Evolutionary conservation across 2,888 invertebrate genomes (phyloP).

Genomic region (Epicampocera succincta): DNA sequence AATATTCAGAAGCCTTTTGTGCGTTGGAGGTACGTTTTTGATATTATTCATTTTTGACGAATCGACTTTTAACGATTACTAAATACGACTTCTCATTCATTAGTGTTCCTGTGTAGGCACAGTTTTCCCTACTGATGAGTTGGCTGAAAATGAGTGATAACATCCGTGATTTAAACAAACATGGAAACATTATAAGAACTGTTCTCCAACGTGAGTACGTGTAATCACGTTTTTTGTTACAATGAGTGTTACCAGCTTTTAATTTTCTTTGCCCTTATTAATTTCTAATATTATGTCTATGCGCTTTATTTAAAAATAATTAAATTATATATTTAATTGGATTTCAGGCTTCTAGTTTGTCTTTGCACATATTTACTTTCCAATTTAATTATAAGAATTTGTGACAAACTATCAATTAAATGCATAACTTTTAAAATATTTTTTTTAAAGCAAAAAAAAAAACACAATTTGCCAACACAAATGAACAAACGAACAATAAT

Average conservation of each 20-base stretch:
- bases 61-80: too few species aligned
- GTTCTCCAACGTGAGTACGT: too few species aligned
- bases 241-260: not conserved
- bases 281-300: conserved; percentile 32
- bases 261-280: conserved; percentile 1
- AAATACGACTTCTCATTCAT: too few species aligned
- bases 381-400: conserved; percentile 49
- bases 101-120: too few species aligned
- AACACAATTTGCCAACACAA: conserved; percentile 27
- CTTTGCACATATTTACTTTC: not conserved
- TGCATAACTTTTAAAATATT: conserved; percentile 27
- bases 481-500: conserved; percentile 25
- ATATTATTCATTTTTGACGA: too few species aligned
- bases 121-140: too few species aligned
- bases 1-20: too few species aligned
- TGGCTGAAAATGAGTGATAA: too few species aligned
- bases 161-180: too few species aligned
- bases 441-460: conserved; percentile 26
- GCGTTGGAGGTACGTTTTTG: too few species aligned
- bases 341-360: not conserved
- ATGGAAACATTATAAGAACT: too few species aligned
- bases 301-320: conserved; percentile 24
- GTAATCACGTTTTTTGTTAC: too few species aligned
- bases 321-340: conserved; percentile 20
- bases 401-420: conserved; percentile 58